These are phyloP conservation scores for Yponomeuta cagnagella DNA, from an alignment of 2,888 invertebrate species.

Conservation along the genomic window DNA sequence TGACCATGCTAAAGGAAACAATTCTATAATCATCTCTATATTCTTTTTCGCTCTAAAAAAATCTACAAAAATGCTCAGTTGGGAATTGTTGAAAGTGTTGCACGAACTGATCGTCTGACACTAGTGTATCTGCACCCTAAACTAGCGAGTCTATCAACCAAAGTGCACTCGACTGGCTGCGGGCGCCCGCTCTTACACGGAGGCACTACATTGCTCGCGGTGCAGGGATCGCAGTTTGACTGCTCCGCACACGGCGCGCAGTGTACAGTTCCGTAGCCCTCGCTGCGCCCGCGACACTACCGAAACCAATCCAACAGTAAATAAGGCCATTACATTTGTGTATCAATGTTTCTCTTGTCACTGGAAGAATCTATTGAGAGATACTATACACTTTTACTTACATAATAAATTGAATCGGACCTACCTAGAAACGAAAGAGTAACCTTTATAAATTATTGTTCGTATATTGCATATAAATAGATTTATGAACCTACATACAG, in stretches of 20 bases:
- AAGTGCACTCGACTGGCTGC: conserved; percentile 13
- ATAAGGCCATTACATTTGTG: conserved; percentile 58
- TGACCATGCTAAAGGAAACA: conserved; percentile 4
- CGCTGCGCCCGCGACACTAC: conserved; percentile 15
- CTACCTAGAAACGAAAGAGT: conserved; percentile 64
- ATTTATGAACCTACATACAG: conserved; percentile 38
- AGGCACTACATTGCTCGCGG: conserved; percentile 18
- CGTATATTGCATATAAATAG: conserved; percentile 53
- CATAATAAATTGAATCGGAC: conserved; percentile 65
- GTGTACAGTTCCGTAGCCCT: neutral
- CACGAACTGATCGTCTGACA: conserved; percentile 11
- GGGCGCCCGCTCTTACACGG: conserved; percentile 22
- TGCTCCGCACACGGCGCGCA: neutral
- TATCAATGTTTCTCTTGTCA: conserved; percentile 38
- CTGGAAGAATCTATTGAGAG: conserved; percentile 59
- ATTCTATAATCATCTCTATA: conserved; percentile 7
- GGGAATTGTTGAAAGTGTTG: conserved; percentile 27
- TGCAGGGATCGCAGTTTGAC: conserved; percentile 23
- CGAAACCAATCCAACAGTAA: conserved; percentile 32
- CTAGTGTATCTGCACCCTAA: conserved; percentile 28
- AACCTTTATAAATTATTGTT: conserved; percentile 57
- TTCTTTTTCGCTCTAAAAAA: neutral
- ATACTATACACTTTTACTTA: conserved; percentile 72
- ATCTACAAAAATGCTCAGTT: conserved; percentile 36
- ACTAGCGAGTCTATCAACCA: conserved; percentile 56